These are phyloP conservation scores for Sturmia bella DNA, from an alignment of 2,888 invertebrate genomes.

Conservation along the genomic window DNA sequence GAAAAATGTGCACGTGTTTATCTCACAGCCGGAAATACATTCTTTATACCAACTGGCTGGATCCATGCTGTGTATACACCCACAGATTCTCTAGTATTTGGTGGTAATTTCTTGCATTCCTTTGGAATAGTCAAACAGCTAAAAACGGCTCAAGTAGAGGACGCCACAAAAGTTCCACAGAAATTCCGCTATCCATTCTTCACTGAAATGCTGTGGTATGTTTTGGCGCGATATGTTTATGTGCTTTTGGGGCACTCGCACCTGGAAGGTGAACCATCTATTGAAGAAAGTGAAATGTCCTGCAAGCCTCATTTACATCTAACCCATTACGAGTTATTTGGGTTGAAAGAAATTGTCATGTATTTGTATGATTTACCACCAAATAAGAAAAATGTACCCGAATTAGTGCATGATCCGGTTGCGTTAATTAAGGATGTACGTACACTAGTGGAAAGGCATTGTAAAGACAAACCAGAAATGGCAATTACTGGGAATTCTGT, in stretches of 20 bases:
- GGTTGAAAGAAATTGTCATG: slow-evolving; percentile 93
- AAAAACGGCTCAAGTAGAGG: slow-evolving; percentile 97
- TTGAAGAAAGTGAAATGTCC: slow-evolving; percentile 77
- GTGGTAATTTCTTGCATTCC: slow-evolving; percentile 98
- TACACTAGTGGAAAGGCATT: slow-evolving; percentile 92
- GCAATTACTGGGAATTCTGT: slow-evolving; percentile 93
- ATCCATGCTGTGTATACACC: slow-evolving; percentile 99
- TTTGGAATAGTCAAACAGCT: slow-evolving; percentile 98
- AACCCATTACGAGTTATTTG: slow-evolving; percentile 90
- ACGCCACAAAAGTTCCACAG: slow-evolving; percentile 96
- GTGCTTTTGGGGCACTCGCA: slow-evolving; percentile 93
- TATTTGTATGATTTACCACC: slow-evolving; percentile 94
- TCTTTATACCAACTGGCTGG: slow-evolving; percentile 99
- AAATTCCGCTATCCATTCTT: slow-evolving; percentile 99
- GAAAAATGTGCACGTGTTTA: slow-evolving; percentile 93
- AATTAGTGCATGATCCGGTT: slow-evolving; percentile 93
- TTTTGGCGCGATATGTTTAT: slow-evolving; percentile 94
- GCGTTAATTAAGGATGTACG: slow-evolving; percentile 94
- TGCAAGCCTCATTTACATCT: slow-evolving; percentile 86
- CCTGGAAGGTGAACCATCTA: slow-evolving; percentile 83
- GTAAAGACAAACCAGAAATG: slow-evolving; percentile 91
- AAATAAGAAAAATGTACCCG: slow-evolving; percentile 95
- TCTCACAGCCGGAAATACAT: slow-evolving; percentile 91
- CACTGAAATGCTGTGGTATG: slow-evolving; percentile 99
- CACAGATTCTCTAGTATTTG: slow-evolving; percentile 97